phyloP scores from a whole-genome alignment of 1,140 invertebrate species.

The Magallana ariakensis region DNA sequence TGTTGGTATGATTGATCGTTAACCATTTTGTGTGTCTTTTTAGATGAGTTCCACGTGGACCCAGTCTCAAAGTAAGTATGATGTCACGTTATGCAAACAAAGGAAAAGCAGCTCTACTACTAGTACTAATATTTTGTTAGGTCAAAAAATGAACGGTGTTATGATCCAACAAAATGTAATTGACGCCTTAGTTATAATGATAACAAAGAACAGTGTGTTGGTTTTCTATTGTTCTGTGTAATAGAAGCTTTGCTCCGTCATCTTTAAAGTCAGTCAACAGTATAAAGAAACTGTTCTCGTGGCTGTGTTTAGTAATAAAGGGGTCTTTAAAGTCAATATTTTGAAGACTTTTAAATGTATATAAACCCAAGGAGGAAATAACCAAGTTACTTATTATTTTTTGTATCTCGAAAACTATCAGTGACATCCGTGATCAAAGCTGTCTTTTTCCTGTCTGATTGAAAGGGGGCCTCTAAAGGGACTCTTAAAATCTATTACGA shows the following conservation, averaged over 20 bases:
- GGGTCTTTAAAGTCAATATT: neutral
- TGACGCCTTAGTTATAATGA: neutral
- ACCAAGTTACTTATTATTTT: too few relatives aligned
- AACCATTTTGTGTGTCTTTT: neutral
- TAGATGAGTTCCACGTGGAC: slow-evolving; percentile 37
- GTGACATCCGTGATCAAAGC: too few relatives aligned
- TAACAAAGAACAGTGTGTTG: neutral
- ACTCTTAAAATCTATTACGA: too few relatives aligned
- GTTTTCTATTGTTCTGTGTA: neutral
- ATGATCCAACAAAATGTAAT: neutral
- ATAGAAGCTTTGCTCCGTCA: neutral
- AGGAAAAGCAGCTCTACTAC: neutral
- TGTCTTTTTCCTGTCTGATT: too few relatives aligned
- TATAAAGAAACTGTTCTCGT: neutral
- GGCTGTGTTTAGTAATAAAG: neutral
- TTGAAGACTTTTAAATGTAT: slow-evolving; percentile 8
- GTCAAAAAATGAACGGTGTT: neutral
- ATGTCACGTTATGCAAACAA: slow-evolving; percentile 7
- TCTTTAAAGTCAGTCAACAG: neutral
- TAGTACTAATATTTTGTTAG: neutral
- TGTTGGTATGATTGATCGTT: too few relatives aligned
- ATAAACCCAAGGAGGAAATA: neutral
- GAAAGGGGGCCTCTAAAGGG: too few relatives aligned
- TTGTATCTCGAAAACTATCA: too few relatives aligned
- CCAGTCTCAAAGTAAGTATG: slow-evolving; percentile 51